A percentile compares a stretch with the other conserved stretches of the same genome.
Conservation (phyloP, 1,140 invertebrate genomes). For the Pseudomyrmex concolor region DNA sequence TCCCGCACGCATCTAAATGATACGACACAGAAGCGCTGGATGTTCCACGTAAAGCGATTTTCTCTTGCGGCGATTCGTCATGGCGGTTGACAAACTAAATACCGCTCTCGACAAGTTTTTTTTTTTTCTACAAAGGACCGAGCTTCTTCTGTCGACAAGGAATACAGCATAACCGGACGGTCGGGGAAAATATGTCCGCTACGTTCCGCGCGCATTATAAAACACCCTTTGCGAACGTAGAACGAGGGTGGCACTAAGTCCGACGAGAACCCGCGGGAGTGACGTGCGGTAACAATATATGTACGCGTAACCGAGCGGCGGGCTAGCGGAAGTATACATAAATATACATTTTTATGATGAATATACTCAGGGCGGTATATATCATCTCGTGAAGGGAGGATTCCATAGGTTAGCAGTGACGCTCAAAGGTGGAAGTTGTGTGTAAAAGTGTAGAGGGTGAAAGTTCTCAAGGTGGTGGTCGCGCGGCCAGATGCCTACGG, state of each 20-base stretch:
- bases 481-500: constrained; percentile 25
- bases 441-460: background rate
- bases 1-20: constrained; percentile 12
- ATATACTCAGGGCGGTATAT: constrained; percentile 63
- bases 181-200: constrained; percentile 64
- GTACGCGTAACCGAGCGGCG: constrained; percentile 54
- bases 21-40: background rate
- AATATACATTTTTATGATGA: constrained; percentile 77
- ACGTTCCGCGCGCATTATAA: constrained; percentile 54
- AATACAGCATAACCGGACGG: constrained; percentile 11
- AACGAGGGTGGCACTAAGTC: constrained; percentile 44
- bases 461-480: background rate
- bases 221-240: constrained; percentile 49
- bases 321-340: constrained; percentile 64
- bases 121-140: constrained; percentile 64
- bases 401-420: constrained; percentile 42
- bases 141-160: constrained; percentile 28
- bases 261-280: constrained; percentile 43
- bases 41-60: constrained; percentile 41
- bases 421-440: constrained; percentile 13
- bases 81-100: constrained; percentile 72
- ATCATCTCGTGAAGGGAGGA: constrained; percentile 41
- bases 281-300: constrained; percentile 68
- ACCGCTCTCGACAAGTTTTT: constrained; percentile 70
- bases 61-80: constrained; percentile 68